phyloP scores from a whole-genome alignment of 2,888 invertebrate genomes.

The Athalia rosae region DNA sequence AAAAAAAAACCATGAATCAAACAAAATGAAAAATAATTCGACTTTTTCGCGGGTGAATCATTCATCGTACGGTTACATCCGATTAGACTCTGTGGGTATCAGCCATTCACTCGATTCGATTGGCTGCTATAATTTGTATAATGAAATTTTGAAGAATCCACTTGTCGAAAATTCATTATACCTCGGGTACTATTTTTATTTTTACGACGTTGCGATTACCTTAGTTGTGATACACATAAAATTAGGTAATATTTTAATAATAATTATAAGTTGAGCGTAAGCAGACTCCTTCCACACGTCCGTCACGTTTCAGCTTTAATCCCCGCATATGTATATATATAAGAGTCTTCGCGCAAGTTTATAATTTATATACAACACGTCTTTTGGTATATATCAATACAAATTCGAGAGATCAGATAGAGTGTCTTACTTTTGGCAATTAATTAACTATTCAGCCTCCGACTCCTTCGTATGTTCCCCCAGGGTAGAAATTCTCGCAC shows the following conservation, averaged over 20 bases:
- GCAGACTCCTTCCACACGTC: too few species aligned
- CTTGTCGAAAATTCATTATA: not conserved
- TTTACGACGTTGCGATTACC: too few species aligned
- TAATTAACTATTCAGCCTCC: slow-evolving; percentile 38
- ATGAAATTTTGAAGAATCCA: not conserved
- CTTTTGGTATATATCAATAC: not conserved
- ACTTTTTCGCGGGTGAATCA: too few species aligned
- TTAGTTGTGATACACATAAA: not conserved
- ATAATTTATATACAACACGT: not conserved
- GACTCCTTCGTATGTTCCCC: slow-evolving; percentile 31
- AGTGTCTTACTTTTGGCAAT: slow-evolving; percentile 36
- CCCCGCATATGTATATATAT: too few species aligned
- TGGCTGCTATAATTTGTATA: too few species aligned
- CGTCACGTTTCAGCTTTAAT: too few species aligned
- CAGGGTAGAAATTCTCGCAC: slow-evolving; percentile 40
- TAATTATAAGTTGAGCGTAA: slow-evolving; percentile 16
- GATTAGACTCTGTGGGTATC: too few species aligned
- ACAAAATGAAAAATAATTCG: too few species aligned
- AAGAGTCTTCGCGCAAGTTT: slow-evolving; percentile 3
- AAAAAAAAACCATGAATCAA: too few species aligned
- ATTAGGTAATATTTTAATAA: slow-evolving; percentile 29
- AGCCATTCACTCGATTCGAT: too few species aligned
- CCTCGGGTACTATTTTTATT: too few species aligned
- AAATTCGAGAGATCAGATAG: slow-evolving; percentile 24
- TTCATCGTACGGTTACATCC: too few species aligned